A percentile compares a stretch with the other conserved stretches of the same genome.
phyloP scores from a whole-genome alignment of 2,113 vertebrate species.

The Serilophus lunatus region DNA sequence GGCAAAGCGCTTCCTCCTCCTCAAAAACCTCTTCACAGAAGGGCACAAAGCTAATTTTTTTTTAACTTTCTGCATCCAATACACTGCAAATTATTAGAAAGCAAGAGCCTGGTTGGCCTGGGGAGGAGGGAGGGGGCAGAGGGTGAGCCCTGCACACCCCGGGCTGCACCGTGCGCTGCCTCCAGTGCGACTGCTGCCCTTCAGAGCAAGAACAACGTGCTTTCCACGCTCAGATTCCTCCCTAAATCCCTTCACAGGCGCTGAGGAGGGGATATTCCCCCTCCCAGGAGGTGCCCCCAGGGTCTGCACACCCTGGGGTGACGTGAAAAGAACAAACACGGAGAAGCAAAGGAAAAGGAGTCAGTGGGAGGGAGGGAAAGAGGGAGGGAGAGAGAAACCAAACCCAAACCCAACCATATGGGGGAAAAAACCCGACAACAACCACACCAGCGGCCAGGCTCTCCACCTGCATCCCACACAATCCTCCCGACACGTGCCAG shows the following conservation, averaged over 20 bases:
- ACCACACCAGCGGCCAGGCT: neutral
- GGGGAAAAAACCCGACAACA: neutral
- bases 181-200: rapidly evolving
- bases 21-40: neutral
- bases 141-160: rapidly evolving
- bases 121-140: neutral
- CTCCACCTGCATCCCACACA: neutral
- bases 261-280: neutral
- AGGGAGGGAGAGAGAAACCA: neutral
- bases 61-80: neutral
- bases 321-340: neutral
- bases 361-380: neutral
- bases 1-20: neutral
- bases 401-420: neutral
- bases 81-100: neutral
- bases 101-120: neutral
- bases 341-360: neutral
- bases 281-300: neutral
- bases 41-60: neutral
- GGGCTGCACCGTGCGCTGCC: neutral
- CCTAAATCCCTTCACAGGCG: neutral
- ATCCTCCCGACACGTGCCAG: neutral
- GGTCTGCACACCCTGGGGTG: neutral
- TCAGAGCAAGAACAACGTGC: rapidly evolving
- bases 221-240: neutral